Conservation (phyloP, 2,797 vertebrate species). For the Harpagifer antarcticus region DNA sequence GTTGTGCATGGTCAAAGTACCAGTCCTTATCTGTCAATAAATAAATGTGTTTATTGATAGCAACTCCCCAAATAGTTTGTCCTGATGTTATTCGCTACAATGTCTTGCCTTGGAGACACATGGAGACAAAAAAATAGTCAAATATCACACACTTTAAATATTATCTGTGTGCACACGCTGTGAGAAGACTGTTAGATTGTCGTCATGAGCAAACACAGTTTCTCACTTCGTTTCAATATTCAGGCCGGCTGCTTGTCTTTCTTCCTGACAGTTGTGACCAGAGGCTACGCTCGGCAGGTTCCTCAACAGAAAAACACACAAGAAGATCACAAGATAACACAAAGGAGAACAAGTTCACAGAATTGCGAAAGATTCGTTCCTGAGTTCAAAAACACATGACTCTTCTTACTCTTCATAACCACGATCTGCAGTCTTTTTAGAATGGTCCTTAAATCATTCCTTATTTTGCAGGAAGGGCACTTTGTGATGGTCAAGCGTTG, state of each 20-base stretch:
- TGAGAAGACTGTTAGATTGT: slow-evolving; percentile 22
- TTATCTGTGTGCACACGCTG: not conserved
- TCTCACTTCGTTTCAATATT: slow-evolving; percentile 41
- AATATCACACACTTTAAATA: slow-evolving; percentile 39
- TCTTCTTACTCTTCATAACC: slow-evolving; percentile 24
- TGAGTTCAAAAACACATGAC: slow-evolving; percentile 3
- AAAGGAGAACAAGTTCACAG: slow-evolving; percentile 46
- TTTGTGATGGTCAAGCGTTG: not conserved
- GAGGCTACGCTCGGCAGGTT: slow-evolving; percentile 64
- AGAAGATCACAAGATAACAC: slow-evolving; percentile 57
- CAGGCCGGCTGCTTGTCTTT: slow-evolving; percentile 23
- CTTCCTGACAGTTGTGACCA: slow-evolving; percentile 65
- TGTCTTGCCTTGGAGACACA: slow-evolving; percentile 3
- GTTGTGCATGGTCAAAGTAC: slow-evolving; percentile 61
- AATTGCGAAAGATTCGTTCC: slow-evolving; percentile 35
- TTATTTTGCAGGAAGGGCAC: slow-evolving; percentile 4
- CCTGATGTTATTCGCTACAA: not conserved
- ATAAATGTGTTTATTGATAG: slow-evolving; percentile 80
- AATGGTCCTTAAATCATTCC: slow-evolving; percentile 17
- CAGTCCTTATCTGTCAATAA: slow-evolving; percentile 72
- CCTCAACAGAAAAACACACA: slow-evolving; percentile 55
- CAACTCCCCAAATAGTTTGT: slow-evolving; percentile 39
- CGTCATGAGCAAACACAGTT: slow-evolving; percentile 40
- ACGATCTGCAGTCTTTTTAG: slow-evolving; percentile 19
- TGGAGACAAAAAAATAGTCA: slow-evolving; percentile 29